Conservation (phyloP, 1,140 invertebrate genomes). For the Drosophila pachea region DNA sequence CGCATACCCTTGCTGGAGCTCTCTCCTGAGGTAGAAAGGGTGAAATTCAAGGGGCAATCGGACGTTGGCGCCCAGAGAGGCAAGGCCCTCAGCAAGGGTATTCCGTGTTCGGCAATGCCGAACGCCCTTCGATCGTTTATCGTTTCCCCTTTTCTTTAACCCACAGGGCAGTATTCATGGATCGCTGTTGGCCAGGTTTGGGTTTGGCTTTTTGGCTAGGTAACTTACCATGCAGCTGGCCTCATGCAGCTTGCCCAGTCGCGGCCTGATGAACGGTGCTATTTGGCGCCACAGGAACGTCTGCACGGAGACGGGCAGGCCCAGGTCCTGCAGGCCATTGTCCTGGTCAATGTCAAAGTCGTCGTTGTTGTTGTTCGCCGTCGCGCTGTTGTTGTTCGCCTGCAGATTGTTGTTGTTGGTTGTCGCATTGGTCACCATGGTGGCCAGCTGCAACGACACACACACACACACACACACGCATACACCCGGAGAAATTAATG, state of each 20-base stretch:
- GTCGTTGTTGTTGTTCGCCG: constrained; percentile 77
- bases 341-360: constrained; percentile 80
- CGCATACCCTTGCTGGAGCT: constrained; percentile 1
- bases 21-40: background rate
- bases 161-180: background rate
- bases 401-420: constrained; percentile 69
- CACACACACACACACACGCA: too few species aligned
- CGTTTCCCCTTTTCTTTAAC: background rate
- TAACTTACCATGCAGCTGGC: constrained; percentile 95
- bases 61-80: too few species aligned
- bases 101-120: background rate
- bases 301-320: constrained; percentile 97
- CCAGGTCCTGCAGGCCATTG: constrained; percentile 84
- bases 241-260: constrained; percentile 97
- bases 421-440: constrained; percentile 71
- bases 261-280: constrained; percentile 94
- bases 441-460: constrained; percentile 60
- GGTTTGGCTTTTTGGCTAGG: background rate
- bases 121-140: too few species aligned
- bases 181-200: background rate
- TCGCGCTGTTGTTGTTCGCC: constrained; percentile 67
- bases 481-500: too few species aligned
- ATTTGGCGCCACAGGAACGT: constrained; percentile 98
- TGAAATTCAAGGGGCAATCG: too few species aligned
- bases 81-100: constrained; percentile 13